Conservation (phyloP, 1,140 invertebrate genomes). For the Lanistes nyassanus region DNA sequence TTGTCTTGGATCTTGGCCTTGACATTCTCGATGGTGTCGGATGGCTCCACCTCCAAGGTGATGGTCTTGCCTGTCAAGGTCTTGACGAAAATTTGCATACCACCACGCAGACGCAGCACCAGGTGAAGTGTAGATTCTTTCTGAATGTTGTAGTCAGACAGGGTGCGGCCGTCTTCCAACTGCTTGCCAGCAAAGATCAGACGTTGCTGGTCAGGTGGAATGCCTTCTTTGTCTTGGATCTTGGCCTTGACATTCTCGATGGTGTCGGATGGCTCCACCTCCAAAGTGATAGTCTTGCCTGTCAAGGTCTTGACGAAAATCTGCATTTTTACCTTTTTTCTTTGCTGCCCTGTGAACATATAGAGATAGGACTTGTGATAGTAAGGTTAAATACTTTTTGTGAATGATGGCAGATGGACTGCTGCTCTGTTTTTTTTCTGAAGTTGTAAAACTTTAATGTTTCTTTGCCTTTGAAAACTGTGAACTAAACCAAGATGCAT, state of each 20-base stretch:
- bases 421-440: conserved; percentile 78
- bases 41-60: conserved; percentile 91
- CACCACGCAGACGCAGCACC: conserved; percentile 49
- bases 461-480: conserved; percentile 78
- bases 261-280: conserved; percentile 69
- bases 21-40: conserved; percentile 93
- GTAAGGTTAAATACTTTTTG: conserved; percentile 91
- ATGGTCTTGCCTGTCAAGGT: conserved; percentile 94
- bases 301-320: conserved; percentile 84
- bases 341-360: no score
- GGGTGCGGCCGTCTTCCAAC: conserved; percentile 74
- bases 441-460: conserved; percentile 77
- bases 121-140: conserved; percentile 89
- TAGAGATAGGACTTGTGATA: conserved; percentile 67
- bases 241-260: conserved; percentile 86
- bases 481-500: conserved; percentile 90
- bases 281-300: conserved; percentile 71
- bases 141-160: conserved; percentile 88
- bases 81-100: conserved; percentile 92
- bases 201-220: conserved; percentile 47
- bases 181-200: conserved; percentile 70
- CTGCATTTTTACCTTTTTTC: no score
- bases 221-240: conserved; percentile 80
- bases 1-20: conserved; percentile 90
- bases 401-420: conserved; percentile 93